Evolutionary conservation across 2,113 vertebrate species (phyloP).

Genomic region (Beaufortia kweichowensis): DNA sequence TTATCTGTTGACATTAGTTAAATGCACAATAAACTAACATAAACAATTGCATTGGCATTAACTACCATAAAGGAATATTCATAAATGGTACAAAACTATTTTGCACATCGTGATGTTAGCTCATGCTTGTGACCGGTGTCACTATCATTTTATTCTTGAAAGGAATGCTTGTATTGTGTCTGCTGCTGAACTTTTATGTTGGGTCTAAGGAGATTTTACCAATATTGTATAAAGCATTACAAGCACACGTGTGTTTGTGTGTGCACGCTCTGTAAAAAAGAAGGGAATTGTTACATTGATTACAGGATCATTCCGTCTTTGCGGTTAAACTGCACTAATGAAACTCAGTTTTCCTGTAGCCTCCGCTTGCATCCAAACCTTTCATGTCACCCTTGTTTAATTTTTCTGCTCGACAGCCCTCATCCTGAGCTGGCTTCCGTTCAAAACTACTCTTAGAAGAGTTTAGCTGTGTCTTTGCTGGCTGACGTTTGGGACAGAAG

Average conservation of each 20-base stretch:
- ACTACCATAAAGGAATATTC: too few species aligned
- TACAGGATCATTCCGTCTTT: slow-evolving; percentile 6
- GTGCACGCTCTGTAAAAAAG: background rate
- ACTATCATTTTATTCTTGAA: too few species aligned
- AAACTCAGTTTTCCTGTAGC: background rate
- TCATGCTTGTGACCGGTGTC: too few species aligned
- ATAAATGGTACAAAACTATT: too few species aligned
- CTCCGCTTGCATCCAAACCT: slow-evolving; percentile 7
- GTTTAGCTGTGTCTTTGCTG: slow-evolving; percentile 6
- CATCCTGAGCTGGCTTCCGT: slow-evolving; percentile 21
- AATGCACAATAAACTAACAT: too few species aligned
- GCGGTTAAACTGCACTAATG: background rate
- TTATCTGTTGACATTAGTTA: too few species aligned
- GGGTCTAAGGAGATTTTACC: too few species aligned
- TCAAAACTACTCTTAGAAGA: slow-evolving; percentile 10
- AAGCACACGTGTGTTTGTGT: background rate
- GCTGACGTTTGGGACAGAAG: slow-evolving; percentile 15
- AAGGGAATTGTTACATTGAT: background rate
- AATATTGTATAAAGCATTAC: too few species aligned
- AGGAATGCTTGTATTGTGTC: too few species aligned
- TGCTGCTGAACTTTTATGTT: too few species aligned
- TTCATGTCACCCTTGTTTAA: slow-evolving; percentile 24
- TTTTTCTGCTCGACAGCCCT: slow-evolving; percentile 9
- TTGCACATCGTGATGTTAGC: too few species aligned
- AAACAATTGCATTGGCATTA: too few species aligned